A percentile compares a stretch with the other conserved stretches of the same genome.
These are phyloP conservation scores for Oryzias woworae DNA, from an alignment of 2,113 vertebrate species.

Conservation along the genomic window DNA sequence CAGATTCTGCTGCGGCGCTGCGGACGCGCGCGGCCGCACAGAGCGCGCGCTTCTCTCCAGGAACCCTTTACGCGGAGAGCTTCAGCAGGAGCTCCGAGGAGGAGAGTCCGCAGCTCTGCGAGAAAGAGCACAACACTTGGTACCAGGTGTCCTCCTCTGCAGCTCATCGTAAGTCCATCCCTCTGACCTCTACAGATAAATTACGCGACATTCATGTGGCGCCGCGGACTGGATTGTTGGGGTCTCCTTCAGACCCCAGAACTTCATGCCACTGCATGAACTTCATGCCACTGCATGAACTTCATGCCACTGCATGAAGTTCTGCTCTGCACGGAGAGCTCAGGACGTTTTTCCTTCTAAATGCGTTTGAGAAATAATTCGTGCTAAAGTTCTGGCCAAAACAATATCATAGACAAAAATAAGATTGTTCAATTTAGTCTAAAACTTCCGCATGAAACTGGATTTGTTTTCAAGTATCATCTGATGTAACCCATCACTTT, in stretches of 20 bases:
- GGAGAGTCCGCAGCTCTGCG: slow-evolving; percentile 66
- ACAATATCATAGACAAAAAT: too few species aligned
- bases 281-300: too few species aligned
- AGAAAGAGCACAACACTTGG: slow-evolving; percentile 76
- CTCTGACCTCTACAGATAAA: background rate
- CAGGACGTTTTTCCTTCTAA: too few species aligned
- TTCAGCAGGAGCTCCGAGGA: slow-evolving; percentile 56
- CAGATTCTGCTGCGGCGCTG: slow-evolving; percentile 48
- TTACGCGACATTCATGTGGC: background rate
- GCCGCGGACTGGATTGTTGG: background rate
- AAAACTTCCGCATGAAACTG: too few species aligned
- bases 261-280: too few species aligned
- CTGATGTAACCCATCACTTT: background rate
- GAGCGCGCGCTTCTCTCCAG: slow-evolving; percentile 61
- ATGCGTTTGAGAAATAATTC: too few species aligned
- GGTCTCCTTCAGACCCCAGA: too few species aligned
- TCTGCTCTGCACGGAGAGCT: too few species aligned
- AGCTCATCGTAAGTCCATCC: slow-evolving; percentile 74
- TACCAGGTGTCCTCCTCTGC: slow-evolving; percentile 72
- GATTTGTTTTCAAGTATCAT: too few species aligned
- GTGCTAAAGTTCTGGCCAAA: too few species aligned
- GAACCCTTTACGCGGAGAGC: slow-evolving; percentile 72
- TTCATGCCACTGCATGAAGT: too few species aligned
- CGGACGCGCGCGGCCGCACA: slow-evolving; percentile 49
- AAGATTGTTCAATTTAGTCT: too few species aligned